These are phyloP conservation scores for Cryptotis parvus DNA, from an alignment of 2,113 vertebrate species.

Conservation along the genomic window DNA sequence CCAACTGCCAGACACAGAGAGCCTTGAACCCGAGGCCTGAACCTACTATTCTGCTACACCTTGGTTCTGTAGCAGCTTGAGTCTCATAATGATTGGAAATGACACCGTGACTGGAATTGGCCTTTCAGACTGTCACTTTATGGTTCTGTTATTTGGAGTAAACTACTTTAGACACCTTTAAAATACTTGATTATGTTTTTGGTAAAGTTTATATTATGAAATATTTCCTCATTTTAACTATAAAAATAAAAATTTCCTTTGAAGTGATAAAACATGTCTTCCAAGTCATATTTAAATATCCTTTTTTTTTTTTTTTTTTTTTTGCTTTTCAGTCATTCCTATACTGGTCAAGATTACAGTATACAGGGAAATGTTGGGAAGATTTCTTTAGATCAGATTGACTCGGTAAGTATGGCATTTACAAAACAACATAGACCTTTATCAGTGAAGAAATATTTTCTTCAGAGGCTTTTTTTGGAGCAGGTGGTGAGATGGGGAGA, in stretches of 20 bases:
- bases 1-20: too few relatives aligned
- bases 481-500: background rate
- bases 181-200: slow-evolving; percentile 33
- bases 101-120: background rate
- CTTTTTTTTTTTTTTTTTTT: slow-evolving; percentile 63
- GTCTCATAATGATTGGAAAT: background rate
- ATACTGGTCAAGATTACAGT: slow-evolving; percentile 97
- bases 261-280: slow-evolving; percentile 9
- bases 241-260: background rate
- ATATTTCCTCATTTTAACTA: slow-evolving; percentile 35
- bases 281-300: slow-evolving; percentile 29
- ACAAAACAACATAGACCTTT: background rate
- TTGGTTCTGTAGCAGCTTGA: too few relatives aligned
- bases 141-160: slow-evolving; percentile 31
- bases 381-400: slow-evolving; percentile 96
- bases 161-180: background rate
- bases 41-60: too few relatives aligned
- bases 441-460: background rate
- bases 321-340: slow-evolving; percentile 91
- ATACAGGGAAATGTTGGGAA: slow-evolving; percentile 93
- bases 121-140: background rate
- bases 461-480: background rate
- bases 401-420: slow-evolving; percentile 90
- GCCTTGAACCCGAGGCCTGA: too few relatives aligned
- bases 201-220: slow-evolving; percentile 10